Evolutionary conservation across 92 coral and sea anemone species (phyloP).

Genomic region (Pocillopora meandrina): DNA sequence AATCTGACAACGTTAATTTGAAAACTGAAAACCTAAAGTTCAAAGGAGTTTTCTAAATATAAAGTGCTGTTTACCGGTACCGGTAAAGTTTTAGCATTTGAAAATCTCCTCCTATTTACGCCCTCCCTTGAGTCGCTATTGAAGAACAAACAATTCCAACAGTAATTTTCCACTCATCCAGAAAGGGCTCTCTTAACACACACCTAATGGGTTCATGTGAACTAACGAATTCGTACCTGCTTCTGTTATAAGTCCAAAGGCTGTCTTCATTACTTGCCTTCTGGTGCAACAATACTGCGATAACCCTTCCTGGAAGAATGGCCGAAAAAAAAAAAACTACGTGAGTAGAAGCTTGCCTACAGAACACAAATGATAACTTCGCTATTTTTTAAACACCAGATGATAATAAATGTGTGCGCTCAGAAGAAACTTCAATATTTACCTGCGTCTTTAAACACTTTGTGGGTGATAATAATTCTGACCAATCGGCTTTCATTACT

Average conservation of each 20-base stretch:
- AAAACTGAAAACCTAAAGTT: too few relatives aligned
- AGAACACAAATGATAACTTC: background rate
- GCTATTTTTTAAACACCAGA: too few relatives aligned
- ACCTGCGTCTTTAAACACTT: conserved; percentile 35
- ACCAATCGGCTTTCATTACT: background rate
- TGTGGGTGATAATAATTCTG: conserved; percentile 19
- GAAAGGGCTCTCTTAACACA: too few relatives aligned
- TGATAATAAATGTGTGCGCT: background rate
- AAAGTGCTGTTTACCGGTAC: too few relatives aligned
- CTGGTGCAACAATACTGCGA: conserved; percentile 6
- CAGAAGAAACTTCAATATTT: background rate
- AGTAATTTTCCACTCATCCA: too few relatives aligned
- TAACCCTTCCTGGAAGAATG: background rate
- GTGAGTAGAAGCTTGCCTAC: background rate
- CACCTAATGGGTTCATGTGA: background rate
- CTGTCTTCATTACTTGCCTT: background rate
- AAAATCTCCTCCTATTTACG: too few relatives aligned
- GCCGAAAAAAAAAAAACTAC: background rate
- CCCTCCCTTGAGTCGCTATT: too few relatives aligned
- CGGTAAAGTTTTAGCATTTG: too few relatives aligned
- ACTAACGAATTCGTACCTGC: background rate
- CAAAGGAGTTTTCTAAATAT: too few relatives aligned
- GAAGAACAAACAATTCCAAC: too few relatives aligned
- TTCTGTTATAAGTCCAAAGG: background rate
- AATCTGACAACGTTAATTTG: too few relatives aligned